Base-by-base conservation (phyloP, 1,140 invertebrate genomes). In the Microplitis mediator region DNA sequence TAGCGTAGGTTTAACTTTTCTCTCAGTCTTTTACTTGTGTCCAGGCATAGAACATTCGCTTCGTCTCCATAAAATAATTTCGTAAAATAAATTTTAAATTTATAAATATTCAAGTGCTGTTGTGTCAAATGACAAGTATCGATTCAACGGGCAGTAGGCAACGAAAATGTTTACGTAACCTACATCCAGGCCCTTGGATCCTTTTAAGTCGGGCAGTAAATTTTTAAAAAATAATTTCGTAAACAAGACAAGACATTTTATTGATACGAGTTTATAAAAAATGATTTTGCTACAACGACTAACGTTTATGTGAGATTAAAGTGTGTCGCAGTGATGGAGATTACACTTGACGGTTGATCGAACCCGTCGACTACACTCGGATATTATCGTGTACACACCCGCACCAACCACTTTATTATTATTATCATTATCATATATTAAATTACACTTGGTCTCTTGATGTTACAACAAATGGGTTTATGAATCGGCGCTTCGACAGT, bases 391-490 rank as follows among this genome's bases (percentile, higher is more conserved):
- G 50, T 61, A 69, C 72, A 64, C 71, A 50, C 71, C 52, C 56
- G 66, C 39, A 45, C n/a, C 45, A 62, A 72, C 56, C 60, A 54
- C 72, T 45, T 45, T 45, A 45, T 45, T 45, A 45, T 45, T 39
- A 39, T 39, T 39, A 39, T 9, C 36, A 39, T n/a, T 45, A 45
- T 45, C 6, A 45, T 45, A 45, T 45, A 65, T 73, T 35, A 32
- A 69, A 73, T 73, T 73, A 68, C 60, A 45, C 39, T 45, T 39
- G 36, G 36, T 72, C 52, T n/a, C 23, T 45, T 45, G 65, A 65
- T 66, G 67, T 66, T 70, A 76, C 74, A 76, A 73, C 73, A 75
- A 71, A 77, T 77, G 73, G 51, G 68, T 75, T 77, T 77, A 75
- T 77, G 71, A 75, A 75, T 77, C 75, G 50, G 69, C 50, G 70